Percentiles rank a stretch among this genome's conserved stretches.
Conservation (phyloP, 1,140 invertebrate species). For the Bombyx mandarina region DNA sequence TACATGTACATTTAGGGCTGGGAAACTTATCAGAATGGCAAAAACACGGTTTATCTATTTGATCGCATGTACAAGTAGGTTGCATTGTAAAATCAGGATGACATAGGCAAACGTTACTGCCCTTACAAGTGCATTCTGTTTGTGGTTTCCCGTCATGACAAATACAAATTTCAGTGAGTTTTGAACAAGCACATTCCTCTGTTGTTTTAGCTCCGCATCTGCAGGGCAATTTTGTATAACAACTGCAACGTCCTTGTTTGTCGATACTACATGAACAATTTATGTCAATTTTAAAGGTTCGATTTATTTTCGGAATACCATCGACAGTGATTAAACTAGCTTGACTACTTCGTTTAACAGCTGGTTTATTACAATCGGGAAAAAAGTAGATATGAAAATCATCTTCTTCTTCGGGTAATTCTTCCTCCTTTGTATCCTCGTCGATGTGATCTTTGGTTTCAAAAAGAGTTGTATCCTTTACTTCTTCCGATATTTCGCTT, state of each 20-base stretch:
- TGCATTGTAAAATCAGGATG: conserved; percentile 29
- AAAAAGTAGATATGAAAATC: conserved; percentile 65
- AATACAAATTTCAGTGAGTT: conserved; percentile 40
- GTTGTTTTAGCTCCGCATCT: conserved; percentile 34
- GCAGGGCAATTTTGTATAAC: conserved; percentile 40
- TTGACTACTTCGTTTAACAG: conserved; percentile 25
- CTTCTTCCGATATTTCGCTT: conserved; percentile 21
- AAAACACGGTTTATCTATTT: conserved; percentile 43
- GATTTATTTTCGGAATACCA: conserved; percentile 53
- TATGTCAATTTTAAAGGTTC: conserved; percentile 16
- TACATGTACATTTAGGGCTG: conserved; percentile 36
- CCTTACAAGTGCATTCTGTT: conserved; percentile 33
- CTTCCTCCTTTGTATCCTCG: conserved; percentile 18
- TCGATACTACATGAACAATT: conserved; percentile 41
- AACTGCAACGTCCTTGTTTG: conserved; percentile 41
- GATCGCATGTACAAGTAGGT: conserved; percentile 36
- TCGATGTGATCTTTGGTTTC: conserved; percentile 20
- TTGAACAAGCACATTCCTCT: conserved; percentile 34
- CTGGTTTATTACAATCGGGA: conserved; percentile 46
- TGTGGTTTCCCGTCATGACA: conserved; percentile 33
- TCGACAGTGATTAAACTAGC: conserved; percentile 42
- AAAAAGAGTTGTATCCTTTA: conserved; percentile 17
- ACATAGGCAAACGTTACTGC: conserved; percentile 38
- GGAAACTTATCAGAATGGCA: conserved; percentile 39
- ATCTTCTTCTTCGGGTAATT: conserved; percentile 34